Conservation (phyloP, 1,140 invertebrate genomes). For the Ephestia elutella region DNA sequence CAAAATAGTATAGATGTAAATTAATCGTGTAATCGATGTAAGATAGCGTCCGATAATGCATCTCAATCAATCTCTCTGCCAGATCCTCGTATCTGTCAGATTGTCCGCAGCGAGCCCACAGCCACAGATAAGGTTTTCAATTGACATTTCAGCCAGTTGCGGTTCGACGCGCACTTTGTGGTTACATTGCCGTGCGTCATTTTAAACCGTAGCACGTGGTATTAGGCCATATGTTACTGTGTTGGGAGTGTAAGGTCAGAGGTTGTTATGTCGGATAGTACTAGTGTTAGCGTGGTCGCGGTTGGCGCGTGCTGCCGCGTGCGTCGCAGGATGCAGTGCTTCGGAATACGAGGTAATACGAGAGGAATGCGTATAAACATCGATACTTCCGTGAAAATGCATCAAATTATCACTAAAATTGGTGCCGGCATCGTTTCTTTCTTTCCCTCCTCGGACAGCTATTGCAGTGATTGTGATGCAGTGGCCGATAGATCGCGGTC, state of each 20-base stretch:
- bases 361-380: not conserved
- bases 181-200: constrained; percentile 12
- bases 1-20: too few species aligned
- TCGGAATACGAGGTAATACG: constrained; percentile 59
- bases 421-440: not conserved
- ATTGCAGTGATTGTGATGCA: constrained; percentile 6
- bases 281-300: constrained; percentile 31
- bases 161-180: constrained; percentile 37
- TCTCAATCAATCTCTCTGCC: constrained; percentile 19
- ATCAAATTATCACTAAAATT: not conserved
- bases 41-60: constrained; percentile 8
- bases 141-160: constrained; percentile 35
- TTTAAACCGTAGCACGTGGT: constrained; percentile 27
- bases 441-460: not conserved
- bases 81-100: constrained; percentile 43
- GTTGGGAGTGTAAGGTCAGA: constrained; percentile 34
- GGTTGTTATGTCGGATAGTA: constrained; percentile 52
- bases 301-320: constrained; percentile 52
- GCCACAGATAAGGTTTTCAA: constrained; percentile 37
- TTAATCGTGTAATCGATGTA: too few species aligned
- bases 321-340: constrained; percentile 63
- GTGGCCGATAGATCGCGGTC: constrained; percentile 12
- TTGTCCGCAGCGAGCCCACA: constrained; percentile 25
- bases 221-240: constrained; percentile 21
- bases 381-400: not conserved